phyloP scores from a whole-genome alignment of 2,888 invertebrate genomes.

The Oscheius sp. region DNA sequence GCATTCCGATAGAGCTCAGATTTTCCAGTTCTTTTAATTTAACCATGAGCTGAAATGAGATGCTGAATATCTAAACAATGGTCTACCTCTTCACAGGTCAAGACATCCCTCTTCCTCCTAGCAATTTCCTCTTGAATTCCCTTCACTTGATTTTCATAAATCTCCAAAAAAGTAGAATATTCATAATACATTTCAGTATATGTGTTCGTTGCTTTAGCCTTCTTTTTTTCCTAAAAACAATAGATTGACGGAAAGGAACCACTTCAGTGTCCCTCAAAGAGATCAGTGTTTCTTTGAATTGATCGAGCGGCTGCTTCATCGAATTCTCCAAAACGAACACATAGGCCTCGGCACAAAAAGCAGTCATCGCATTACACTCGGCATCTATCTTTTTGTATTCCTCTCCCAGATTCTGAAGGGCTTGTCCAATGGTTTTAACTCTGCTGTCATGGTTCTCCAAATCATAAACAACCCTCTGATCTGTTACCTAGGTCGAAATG shows the following conservation, averaged over 20 bases:
- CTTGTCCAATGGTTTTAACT: too few relatives aligned
- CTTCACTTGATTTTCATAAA: background rate
- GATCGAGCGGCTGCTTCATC: background rate
- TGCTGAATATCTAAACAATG: too few relatives aligned
- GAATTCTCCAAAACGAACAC: conserved; percentile 4
- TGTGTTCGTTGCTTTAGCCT: background rate
- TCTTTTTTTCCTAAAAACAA: background rate
- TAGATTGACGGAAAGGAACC: background rate
- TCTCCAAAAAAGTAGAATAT: background rate
- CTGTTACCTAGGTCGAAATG: too few relatives aligned
- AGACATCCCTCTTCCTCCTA: background rate
- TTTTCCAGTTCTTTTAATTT: too few relatives aligned
- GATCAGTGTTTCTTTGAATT: background rate
- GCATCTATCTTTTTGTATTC: too few relatives aligned
- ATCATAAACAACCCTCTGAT: too few relatives aligned
- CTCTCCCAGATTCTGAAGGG: too few relatives aligned
- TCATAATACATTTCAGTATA: background rate
- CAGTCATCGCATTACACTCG: background rate
- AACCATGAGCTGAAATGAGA: too few relatives aligned
- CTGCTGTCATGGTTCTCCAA: too few relatives aligned
- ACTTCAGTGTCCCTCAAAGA: background rate
- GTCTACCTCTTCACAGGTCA: too few relatives aligned
- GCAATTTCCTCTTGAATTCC: background rate
- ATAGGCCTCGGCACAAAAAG: conserved; percentile 9
- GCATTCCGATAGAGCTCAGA: too few relatives aligned